Evolutionary conservation across 2,797 vertebrate species (phyloP).

Genomic region (Takifugu ocellatus): DNA sequence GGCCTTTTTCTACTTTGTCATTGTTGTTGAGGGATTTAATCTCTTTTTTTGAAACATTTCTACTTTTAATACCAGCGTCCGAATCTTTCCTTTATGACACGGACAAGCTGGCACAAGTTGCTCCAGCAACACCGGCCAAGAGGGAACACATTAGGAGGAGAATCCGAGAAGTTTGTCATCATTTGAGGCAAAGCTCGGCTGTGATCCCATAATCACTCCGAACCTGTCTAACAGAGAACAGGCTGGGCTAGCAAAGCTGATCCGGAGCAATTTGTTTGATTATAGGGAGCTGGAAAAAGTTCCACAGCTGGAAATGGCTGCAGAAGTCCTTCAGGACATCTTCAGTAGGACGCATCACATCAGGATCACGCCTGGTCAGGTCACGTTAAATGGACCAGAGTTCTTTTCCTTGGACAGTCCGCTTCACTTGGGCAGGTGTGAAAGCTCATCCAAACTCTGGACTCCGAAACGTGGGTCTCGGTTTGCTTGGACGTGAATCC

Average conservation of each 20-base stretch:
- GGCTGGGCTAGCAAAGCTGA: conserved; percentile 64
- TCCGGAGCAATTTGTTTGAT: conserved; percentile 74
- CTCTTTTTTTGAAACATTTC: conserved; percentile 22
- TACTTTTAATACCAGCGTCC: conserved; percentile 1
- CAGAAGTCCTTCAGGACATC: conserved; percentile 30
- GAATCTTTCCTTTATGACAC: conserved; percentile 19
- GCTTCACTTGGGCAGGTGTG: too few relatives aligned
- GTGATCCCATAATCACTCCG: conserved; percentile 65
- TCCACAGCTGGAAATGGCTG: conserved; percentile 54
- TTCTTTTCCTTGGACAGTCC: too few relatives aligned
- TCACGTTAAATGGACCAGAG: too few relatives aligned
- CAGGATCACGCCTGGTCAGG: too few relatives aligned
- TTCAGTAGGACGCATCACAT: neutral
- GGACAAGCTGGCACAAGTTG: conserved; percentile 6
- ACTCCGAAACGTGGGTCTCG: too few relatives aligned
- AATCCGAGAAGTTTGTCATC: conserved; percentile 66
- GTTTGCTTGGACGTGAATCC: too few relatives aligned
- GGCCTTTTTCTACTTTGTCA: conserved; percentile 5
- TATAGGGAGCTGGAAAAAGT: conserved; percentile 68
- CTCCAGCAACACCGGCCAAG: conserved; percentile 20
- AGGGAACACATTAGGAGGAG: conserved; percentile 38
- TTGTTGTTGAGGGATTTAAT: conserved; percentile 9
- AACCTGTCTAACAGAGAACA: conserved; percentile 66
- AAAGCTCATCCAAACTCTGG: too few relatives aligned
- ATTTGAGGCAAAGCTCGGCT: conserved; percentile 53